phyloP scores from a whole-genome alignment of 2,797 vertebrate species.

The Furcifer pardalis region DNA sequence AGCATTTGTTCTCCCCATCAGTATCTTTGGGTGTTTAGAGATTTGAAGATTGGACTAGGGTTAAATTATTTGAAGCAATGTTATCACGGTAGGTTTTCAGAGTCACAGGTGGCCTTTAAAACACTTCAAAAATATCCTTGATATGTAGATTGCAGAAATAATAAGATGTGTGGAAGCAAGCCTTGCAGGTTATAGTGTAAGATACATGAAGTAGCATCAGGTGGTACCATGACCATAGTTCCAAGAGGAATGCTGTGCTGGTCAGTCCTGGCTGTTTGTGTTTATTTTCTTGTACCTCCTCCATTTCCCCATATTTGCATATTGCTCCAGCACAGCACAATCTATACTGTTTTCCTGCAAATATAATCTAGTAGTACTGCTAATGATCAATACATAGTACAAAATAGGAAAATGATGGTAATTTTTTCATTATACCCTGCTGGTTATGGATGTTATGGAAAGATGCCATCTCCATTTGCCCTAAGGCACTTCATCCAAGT shows the following conservation, averaged over 20 bases:
- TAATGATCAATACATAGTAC: neutral
- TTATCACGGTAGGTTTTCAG: neutral
- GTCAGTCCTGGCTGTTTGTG: neutral
- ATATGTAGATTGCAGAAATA: neutral
- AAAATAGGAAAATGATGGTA: too few relatives aligned
- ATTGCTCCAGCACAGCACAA: neutral
- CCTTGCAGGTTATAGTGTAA: too few relatives aligned
- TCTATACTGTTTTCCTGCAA: neutral
- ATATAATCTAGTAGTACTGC: neutral
- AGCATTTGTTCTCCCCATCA: neutral
- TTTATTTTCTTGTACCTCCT: neutral
- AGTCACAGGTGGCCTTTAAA: neutral
- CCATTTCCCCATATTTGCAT: neutral
- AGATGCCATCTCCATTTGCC: neutral
- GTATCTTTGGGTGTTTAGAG: neutral
- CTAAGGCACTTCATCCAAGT: neutral
- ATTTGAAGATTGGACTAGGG: neutral
- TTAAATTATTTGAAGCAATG: neutral
- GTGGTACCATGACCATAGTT: neutral
- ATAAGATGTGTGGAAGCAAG: neutral
- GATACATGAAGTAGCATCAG: neutral
- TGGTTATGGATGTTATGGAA: neutral
- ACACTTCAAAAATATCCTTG: neutral
- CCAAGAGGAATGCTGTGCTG: neutral
- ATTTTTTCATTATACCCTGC: neutral